phyloP scores from a whole-genome alignment of 2,113 vertebrate genomes.

The Cinclus cinclus region DNA sequence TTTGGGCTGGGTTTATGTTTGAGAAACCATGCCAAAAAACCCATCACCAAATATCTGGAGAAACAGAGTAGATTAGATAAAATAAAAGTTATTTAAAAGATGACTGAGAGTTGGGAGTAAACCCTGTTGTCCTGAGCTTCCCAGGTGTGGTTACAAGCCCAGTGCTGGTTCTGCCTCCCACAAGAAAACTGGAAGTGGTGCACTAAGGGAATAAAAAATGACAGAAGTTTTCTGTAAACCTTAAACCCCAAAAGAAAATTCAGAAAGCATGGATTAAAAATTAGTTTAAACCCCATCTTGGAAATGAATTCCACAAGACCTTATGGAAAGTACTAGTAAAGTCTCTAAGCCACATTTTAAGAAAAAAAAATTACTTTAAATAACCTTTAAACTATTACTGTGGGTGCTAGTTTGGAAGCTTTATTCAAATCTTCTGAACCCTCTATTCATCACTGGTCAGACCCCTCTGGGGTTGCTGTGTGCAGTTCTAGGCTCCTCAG shows the following conservation, averaged over 20 bases:
- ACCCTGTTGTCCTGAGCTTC: background rate
- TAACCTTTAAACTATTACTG: background rate
- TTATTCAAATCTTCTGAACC: background rate
- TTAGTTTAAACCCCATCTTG: background rate
- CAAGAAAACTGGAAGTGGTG: background rate
- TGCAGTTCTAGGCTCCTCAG: background rate
- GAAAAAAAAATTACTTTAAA: background rate
- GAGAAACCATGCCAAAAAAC: background rate
- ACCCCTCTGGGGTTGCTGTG: no score
- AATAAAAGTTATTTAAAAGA: background rate
- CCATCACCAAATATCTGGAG: background rate
- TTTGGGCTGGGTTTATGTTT: background rate
- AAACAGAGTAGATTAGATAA: rapidly evolving
- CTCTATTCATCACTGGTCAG: background rate
- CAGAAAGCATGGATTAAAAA: background rate
- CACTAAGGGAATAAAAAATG: background rate
- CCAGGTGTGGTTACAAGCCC: background rate
- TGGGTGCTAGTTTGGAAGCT: background rate
- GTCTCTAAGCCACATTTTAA: background rate
- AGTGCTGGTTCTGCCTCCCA: background rate
- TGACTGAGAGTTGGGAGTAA: background rate
- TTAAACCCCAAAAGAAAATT: background rate
- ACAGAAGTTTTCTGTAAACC: background rate
- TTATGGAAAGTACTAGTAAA: background rate
- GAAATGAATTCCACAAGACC: background rate